Evolutionary conservation across 2,113 vertebrate species (phyloP), one percentile per base, ranked within the genome.

Genomic region (Scopus umbretta): DNA sequence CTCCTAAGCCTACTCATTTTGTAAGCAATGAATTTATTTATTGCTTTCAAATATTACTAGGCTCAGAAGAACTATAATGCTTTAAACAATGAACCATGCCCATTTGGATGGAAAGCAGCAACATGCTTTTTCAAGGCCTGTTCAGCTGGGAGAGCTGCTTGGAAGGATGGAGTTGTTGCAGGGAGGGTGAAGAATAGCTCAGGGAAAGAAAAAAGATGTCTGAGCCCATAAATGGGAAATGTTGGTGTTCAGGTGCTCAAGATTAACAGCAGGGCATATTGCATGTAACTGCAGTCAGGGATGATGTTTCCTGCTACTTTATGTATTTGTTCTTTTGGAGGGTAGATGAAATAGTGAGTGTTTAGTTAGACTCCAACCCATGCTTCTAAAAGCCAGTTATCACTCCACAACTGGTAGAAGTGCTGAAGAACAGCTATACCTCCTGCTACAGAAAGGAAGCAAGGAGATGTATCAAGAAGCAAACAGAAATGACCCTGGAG

Each of bases 321-420:
- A 74, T 80, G 75, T 67, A 7, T 93, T 95, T 91, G 76, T 84
- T 94, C 88, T 87, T 93, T 87, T n/a, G 78, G 83, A 95, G 56
- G 49, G 52, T 12, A 20, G 70, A 65, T 65, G 68, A 92, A 91
- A 87, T 49, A 92, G 36, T 0, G 6, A 71, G 22, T 42, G 52
- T 86, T 89, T 36, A 65, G 29, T 70, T 45, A 59, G 80, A 84
- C 21, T 36, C 76, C 52, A 91, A 66, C 50, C n/a, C 22, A 6
- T 29, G 63, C 65, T 83, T 88, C 43, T 34, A 68, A 61, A 8
- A 66, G 65, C 71, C 74, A 32, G 50, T 32, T 74, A 14, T 27
- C 71, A 50, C 27, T 90, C 59, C 21, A 8, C 2, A 4, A 1
- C 30, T 63, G 74, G 26, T 36, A 16, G 43, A 74, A 50, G 50